Conservation (phyloP, 1,140 invertebrate genomes). For the Drosophila insularis region DNA sequence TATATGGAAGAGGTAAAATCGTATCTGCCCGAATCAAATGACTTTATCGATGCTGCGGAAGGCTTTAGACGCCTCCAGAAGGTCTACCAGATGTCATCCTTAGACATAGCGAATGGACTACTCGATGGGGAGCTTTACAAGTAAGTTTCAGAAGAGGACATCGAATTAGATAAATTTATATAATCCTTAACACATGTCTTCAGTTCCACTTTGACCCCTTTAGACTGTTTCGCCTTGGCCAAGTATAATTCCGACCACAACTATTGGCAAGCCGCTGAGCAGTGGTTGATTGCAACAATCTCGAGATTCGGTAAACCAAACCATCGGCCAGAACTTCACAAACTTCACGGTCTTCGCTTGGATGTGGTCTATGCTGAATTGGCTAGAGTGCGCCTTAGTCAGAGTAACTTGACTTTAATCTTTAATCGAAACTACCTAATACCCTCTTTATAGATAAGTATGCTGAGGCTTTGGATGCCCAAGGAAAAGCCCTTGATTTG, state of each 20-base stretch:
- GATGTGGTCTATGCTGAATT: not conserved
- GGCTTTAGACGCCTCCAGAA: not conserved
- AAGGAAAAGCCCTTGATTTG: not conserved
- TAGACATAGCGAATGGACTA: conserved; percentile 2
- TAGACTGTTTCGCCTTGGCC: not conserved
- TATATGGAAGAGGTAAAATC: not conserved
- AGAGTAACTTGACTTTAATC: not conserved
- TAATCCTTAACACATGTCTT: not conserved
- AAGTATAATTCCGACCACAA: not conserved
- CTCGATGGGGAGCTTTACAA: not conserved
- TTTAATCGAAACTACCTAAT: not conserved
- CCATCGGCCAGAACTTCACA: not conserved
- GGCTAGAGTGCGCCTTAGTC: not conserved
- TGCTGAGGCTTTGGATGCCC: conserved; percentile 3
- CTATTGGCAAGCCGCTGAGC: not conserved
- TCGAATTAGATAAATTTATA: not conserved
- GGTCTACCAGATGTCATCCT: not conserved
- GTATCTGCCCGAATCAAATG: not conserved
- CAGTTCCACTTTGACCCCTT: not conserved
- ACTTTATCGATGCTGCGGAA: not conserved
- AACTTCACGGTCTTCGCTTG: not conserved
- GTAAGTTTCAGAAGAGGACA: not conserved
- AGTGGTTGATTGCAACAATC: not conserved
- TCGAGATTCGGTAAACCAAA: not conserved
- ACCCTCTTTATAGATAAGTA: not conserved